Conservation (phyloP, 2,113 vertebrate species). For the Abramis brama region DNA sequence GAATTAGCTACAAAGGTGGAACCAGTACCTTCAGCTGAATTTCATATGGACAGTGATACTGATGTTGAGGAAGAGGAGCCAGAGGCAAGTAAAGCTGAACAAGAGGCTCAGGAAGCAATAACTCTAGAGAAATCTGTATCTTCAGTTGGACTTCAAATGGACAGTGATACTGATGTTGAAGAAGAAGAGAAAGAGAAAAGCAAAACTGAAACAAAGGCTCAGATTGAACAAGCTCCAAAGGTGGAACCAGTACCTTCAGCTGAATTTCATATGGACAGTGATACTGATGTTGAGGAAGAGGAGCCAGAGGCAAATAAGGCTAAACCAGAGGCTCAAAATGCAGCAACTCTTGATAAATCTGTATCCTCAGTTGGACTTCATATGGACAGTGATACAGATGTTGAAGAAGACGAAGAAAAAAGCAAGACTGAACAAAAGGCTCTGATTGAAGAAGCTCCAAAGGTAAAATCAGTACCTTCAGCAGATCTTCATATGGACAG, state of each 20-base stretch:
- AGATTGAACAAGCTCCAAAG: constrained; percentile 36
- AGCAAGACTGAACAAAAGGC: neutral
- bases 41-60: constrained; percentile 73
- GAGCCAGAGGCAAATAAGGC: constrained; percentile 38
- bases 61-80: constrained; percentile 64
- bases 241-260: neutral
- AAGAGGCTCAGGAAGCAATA: neutral
- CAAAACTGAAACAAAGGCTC: constrained; percentile 21
- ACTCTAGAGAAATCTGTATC: neutral
- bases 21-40: constrained; percentile 39
- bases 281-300: constrained; percentile 69
- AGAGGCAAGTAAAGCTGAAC: constrained; percentile 6
- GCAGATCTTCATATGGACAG: constrained; percentile 66
- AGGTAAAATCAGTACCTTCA: constrained; percentile 12
- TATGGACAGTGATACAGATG: constrained; percentile 72
- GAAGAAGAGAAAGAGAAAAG: constrained; percentile 8
- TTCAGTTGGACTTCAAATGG: constrained; percentile 55
- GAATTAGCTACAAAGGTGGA: constrained; percentile 25
- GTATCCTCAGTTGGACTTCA: constrained; percentile 49
- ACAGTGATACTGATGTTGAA: constrained; percentile 69
- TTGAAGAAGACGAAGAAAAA: constrained; percentile 11
- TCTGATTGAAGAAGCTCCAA: neutral
- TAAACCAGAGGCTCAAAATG: neutral
- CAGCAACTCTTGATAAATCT: neutral
- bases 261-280: constrained; percentile 67